Conservation (phyloP, 2,888 invertebrate species). For the Drosophila atripex region DNA sequence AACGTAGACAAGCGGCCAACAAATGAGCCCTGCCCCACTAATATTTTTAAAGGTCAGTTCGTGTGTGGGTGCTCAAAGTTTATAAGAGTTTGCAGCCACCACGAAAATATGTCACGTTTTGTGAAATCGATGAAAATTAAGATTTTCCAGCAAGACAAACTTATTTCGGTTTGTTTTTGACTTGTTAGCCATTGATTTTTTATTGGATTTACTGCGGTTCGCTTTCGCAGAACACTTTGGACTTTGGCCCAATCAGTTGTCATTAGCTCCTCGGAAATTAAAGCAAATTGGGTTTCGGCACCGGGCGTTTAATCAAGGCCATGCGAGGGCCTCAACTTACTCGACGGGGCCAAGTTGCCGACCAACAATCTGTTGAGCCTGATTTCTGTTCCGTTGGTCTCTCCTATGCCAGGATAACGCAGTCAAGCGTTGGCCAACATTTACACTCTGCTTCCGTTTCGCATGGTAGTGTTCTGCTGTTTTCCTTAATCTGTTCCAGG, state of each 20-base stretch:
- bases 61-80: slow-evolving; percentile 43
- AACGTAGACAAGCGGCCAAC: slow-evolving; percentile 46
- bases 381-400: slow-evolving; percentile 26
- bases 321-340: slow-evolving; percentile 17
- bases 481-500: slow-evolving; percentile 34
- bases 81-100: slow-evolving; percentile 51
- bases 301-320: slow-evolving; percentile 33
- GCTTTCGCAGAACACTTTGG: neutral
- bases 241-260: slow-evolving; percentile 59
- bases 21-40: slow-evolving; percentile 48
- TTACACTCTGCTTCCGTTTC: slow-evolving; percentile 67
- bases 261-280: slow-evolving; percentile 59
- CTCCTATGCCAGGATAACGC: slow-evolving; percentile 59
- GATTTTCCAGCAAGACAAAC: slow-evolving; percentile 49
- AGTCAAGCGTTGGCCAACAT: slow-evolving; percentile 73
- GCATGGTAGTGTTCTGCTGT: slow-evolving; percentile 23
- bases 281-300: slow-evolving; percentile 61
- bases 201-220: slow-evolving; percentile 54
- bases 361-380: slow-evolving; percentile 49
- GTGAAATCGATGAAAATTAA: slow-evolving; percentile 66
- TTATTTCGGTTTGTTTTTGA: slow-evolving; percentile 56
- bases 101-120: slow-evolving; percentile 72
- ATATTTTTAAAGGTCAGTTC: slow-evolving; percentile 8
- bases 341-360: slow-evolving; percentile 4
- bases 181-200: slow-evolving; percentile 68